Percentiles rank a stretch among this genome's conserved stretches.
phyloP scores from a whole-genome alignment of 2,797 vertebrate genomes.

The Sciurus carolinensis region DNA sequence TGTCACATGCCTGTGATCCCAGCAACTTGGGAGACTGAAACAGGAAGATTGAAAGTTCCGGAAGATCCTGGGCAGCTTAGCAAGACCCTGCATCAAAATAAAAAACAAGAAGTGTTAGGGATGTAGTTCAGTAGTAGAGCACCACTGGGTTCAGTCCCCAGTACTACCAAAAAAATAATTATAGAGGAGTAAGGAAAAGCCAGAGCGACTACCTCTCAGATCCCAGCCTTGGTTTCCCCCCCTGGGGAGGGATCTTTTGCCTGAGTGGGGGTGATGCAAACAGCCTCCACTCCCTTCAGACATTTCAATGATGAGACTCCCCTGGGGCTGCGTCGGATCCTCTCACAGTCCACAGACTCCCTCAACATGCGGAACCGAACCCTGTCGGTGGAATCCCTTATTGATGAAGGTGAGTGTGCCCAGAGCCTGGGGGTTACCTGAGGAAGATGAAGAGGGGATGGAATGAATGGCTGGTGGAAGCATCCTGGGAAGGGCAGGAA shows the following conservation, averaged over 20 bases:
- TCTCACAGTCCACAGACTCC: slow-evolving; percentile 97
- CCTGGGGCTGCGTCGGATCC: slow-evolving; percentile 94
- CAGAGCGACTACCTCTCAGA: neutral
- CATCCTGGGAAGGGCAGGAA: too few species aligned
- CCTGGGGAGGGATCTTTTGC: accelerated
- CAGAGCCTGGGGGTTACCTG: accelerated
- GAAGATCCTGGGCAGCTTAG: neutral
- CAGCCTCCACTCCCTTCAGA: slow-evolving; percentile 83
- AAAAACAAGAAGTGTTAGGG: neutral
- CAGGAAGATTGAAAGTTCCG: neutral
- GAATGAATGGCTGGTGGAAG: neutral
- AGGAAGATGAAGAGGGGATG: neutral
- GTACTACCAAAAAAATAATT: neutral
- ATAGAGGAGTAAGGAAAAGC: neutral
- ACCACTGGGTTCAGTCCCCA: too few species aligned
- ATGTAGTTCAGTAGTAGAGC: neutral
- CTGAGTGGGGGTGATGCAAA: accelerated
- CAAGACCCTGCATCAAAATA: neutral
- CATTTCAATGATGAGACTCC: slow-evolving; percentile 94
- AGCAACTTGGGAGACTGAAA: neutral
- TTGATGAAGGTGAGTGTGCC: slow-evolving; percentile 92
- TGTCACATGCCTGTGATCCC: neutral
- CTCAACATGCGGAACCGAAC: slow-evolving; percentile 95
- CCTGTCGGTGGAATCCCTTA: slow-evolving; percentile 95
- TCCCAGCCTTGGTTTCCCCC: neutral